Conservation (phyloP, 2,888 invertebrate species). For the Hyles lineata region DNA sequence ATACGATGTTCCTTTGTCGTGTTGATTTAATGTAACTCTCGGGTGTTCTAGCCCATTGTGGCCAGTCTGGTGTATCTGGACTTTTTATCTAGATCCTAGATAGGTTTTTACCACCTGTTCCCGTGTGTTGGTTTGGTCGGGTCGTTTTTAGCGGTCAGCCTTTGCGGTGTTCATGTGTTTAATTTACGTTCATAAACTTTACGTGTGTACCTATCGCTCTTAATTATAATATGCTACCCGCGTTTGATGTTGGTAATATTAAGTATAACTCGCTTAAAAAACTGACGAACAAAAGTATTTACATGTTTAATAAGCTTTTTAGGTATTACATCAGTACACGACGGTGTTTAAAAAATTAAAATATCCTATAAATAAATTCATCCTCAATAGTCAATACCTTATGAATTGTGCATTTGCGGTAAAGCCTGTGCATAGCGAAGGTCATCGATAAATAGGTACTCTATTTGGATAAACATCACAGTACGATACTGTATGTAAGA, state of each 20-base stretch:
- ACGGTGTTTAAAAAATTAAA: too few species aligned
- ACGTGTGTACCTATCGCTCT: slow-evolving; percentile 3
- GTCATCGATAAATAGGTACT: too few species aligned
- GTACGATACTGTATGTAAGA: too few species aligned
- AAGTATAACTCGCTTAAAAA: background rate
- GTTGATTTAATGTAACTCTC: slow-evolving; percentile 59
- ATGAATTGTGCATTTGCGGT: too few species aligned
- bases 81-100: slow-evolving; percentile 37
- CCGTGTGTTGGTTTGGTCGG: slow-evolving; percentile 18
- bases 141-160: slow-evolving; percentile 7
- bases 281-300: background rate
- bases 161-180: slow-evolving; percentile 1
- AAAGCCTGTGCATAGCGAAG: too few species aligned
- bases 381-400: too few species aligned
- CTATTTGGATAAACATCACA: too few species aligned
- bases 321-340: too few species aligned
- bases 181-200: slow-evolving; percentile 4
- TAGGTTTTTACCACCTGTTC: slow-evolving; percentile 33
- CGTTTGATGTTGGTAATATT: background rate
- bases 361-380: too few species aligned
- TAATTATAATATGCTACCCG: background rate
- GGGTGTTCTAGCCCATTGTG: slow-evolving; percentile 39
- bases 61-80: slow-evolving; percentile 31
- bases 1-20: slow-evolving; percentile 51
- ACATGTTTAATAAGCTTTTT: too few species aligned